phyloP scores from a whole-genome alignment of 1,140 invertebrate genomes.

The Reticulitermes speratus region DNA sequence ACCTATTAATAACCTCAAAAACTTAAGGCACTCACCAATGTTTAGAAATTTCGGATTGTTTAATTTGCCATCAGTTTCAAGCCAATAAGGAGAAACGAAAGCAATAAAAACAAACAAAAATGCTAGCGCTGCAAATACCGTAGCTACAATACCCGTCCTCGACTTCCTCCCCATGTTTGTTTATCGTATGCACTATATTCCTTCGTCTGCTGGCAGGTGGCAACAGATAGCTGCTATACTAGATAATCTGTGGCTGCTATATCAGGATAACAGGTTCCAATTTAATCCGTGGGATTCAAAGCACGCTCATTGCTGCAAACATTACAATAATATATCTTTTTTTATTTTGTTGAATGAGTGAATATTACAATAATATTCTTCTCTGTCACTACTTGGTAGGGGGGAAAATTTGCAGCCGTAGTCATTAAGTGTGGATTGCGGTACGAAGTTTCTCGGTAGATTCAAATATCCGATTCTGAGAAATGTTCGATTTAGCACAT shows the following conservation, averaged over 20 bases:
- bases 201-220: not conserved
- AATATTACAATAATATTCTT: not conserved
- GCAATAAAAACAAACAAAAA: conserved; percentile 79
- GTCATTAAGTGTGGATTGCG: not conserved
- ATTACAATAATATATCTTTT: not conserved
- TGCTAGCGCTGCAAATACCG: conserved; percentile 62
- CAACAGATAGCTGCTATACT: too few species aligned
- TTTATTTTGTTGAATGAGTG: too few species aligned
- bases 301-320: conserved; percentile 6
- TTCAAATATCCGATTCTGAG: not conserved
- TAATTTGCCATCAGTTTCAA: conserved; percentile 81
- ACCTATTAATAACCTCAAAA: conserved; percentile 29
- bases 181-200: not conserved
- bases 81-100: conserved; percentile 91
- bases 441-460: not conserved
- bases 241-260: too few species aligned
- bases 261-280: too few species aligned
- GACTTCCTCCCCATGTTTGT: conserved; percentile 56
- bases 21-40: conserved; percentile 62
- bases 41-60: conserved; percentile 76
- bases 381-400: not conserved
- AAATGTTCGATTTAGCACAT: too few species aligned
- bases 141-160: conserved; percentile 68
- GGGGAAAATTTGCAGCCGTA: not conserved
- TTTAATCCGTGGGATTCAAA: conserved; percentile 20